Evolutionary conservation across 2,888 invertebrate genomes (phyloP).

Genomic region (Bembecia ichneumoniformis): DNA sequence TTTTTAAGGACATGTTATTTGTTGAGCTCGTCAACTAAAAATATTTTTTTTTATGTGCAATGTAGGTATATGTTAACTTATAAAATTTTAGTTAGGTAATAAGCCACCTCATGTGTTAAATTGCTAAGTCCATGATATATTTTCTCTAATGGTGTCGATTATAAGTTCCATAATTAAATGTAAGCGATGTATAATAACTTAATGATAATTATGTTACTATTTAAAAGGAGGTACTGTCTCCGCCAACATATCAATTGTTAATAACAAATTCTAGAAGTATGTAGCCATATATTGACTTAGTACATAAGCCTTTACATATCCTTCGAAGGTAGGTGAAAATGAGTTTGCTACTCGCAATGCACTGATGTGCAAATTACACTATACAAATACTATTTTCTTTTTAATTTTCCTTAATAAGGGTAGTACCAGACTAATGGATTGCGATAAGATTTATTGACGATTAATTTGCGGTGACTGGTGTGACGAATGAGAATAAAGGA

Average conservation of each 20-base stretch:
- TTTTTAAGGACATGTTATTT: not conserved
- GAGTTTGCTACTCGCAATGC: not conserved
- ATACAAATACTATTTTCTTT: not conserved
- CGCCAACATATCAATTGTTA: constrained; percentile 72
- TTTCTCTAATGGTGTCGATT: constrained; percentile 22
- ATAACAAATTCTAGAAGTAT: constrained; percentile 63
- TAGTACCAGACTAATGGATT: not conserved
- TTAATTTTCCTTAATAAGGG: not conserved
- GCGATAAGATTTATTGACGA: not conserved
- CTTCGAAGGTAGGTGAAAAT: constrained; percentile 29
- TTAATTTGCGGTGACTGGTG: not conserved
- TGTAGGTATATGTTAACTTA: constrained; percentile 32
- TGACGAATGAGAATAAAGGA: constrained; percentile 19
- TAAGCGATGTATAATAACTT: constrained; percentile 47
- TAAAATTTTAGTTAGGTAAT: constrained; percentile 43
- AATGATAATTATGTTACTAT: constrained; percentile 44
- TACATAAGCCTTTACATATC: constrained; percentile 56
- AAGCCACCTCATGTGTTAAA: constrained; percentile 63
- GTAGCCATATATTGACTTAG: constrained; percentile 60
- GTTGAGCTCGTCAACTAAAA: not conserved
- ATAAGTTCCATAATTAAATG: constrained; percentile 43
- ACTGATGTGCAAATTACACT: not conserved
- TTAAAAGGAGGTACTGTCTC: constrained; percentile 63
- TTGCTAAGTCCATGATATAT: constrained; percentile 51
- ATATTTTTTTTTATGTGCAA: constrained; percentile 47